Percentiles rank a stretch among this genome's conserved stretches.
These are phyloP conservation scores for Stenichneumon culpator DNA, from an alignment of 2,888 invertebrate species.

Conservation along the genomic window DNA sequence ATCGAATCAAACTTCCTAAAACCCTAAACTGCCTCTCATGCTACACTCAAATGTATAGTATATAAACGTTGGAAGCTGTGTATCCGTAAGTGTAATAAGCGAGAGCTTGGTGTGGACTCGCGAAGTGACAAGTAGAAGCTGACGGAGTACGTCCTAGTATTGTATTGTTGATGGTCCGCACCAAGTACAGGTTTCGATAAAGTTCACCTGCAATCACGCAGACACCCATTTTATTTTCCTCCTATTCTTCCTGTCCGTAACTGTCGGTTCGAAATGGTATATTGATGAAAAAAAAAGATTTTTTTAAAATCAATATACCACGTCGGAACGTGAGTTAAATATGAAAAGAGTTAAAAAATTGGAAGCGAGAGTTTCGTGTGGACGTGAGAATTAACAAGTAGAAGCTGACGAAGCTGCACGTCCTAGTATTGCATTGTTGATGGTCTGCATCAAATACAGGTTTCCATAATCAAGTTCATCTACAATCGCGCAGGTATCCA, in stretches of 20 bases:
- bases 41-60: conserved; percentile 56
- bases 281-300: too few species aligned
- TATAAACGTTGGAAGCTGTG: conserved; percentile 41
- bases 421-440: neutral
- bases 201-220: too few species aligned
- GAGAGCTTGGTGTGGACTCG: conserved; percentile 30
- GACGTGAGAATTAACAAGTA: conserved; percentile 42
- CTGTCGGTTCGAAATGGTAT: too few species aligned
- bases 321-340: too few species aligned
- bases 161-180: neutral
- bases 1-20: conserved; percentile 53
- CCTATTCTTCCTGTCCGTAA: neutral
- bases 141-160: neutral
- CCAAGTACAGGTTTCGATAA: too few species aligned
- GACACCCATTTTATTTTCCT: conserved; percentile 41
- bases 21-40: conserved; percentile 55
- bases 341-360: too few species aligned
- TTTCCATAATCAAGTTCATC: neutral
- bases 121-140: conserved; percentile 41
- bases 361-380: conserved; percentile 3
- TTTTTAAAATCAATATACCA: too few species aligned
- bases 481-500: neutral
- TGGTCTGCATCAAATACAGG: neutral
- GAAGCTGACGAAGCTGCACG: neutral
- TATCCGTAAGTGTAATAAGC: conserved; percentile 54